Percentiles rank a stretch among this genome's conserved stretches.
phyloP scores from a whole-genome alignment of 1,140 invertebrate species.

The Anoplophora glabripennis region DNA sequence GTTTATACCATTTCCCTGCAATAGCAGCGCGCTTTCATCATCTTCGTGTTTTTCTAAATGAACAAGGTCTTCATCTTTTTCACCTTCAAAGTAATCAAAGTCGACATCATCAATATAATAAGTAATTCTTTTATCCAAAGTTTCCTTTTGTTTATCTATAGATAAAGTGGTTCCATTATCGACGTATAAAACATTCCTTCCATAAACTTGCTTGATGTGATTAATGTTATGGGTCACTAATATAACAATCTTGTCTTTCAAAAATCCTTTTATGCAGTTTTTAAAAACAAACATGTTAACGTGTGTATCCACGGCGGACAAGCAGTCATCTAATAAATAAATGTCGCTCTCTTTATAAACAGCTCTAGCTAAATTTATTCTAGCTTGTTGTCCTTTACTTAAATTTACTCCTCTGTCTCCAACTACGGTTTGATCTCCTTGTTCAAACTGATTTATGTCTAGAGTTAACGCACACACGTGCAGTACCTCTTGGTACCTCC shows the following conservation, averaged over 20 bases:
- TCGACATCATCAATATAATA: constrained; percentile 29
- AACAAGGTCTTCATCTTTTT: constrained; percentile 6
- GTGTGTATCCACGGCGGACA: constrained; percentile 79
- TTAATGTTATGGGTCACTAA: constrained; percentile 72
- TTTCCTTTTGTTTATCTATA: constrained; percentile 23
- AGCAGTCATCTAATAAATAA: constrained; percentile 80
- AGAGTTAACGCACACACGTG: constrained; percentile 31
- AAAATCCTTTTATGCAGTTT: constrained; percentile 65
- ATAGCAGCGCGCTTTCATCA: constrained; percentile 17
- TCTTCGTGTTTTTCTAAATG: constrained; percentile 2
- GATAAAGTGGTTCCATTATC: constrained; percentile 25
- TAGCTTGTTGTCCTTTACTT: constrained; percentile 85
- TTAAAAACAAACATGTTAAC: constrained; percentile 78
- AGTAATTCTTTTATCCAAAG: constrained; percentile 29
- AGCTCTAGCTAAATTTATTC: constrained; percentile 83
- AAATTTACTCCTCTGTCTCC: constrained; percentile 77
- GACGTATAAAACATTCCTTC: constrained; percentile 23
- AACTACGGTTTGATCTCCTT: constrained; percentile 73
- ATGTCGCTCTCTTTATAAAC: constrained; percentile 77
- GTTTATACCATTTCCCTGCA: constrained; percentile 10
- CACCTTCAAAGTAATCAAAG: constrained; percentile 3
- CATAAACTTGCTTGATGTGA: constrained; percentile 26
- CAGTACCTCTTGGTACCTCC: constrained; percentile 58
- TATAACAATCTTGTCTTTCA: constrained; percentile 69
- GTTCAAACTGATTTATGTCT: constrained; percentile 32